A percentile compares a stretch with the other conserved stretches of the same genome.
Conservation (phyloP, 2,888 invertebrate species). For the Oxyteleia sp. region DNA sequence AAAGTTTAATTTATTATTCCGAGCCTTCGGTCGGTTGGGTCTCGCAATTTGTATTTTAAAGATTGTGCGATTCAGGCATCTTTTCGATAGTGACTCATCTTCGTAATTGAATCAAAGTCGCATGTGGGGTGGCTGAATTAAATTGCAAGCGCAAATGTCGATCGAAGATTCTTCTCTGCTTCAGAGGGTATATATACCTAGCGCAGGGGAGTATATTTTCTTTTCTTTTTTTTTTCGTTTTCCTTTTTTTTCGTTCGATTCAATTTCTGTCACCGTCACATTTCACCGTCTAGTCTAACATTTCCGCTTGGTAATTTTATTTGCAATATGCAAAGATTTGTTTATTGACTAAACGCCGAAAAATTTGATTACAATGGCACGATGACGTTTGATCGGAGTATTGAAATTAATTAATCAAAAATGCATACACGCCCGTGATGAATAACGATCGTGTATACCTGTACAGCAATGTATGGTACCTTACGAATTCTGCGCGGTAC, state of each 20-base stretch:
- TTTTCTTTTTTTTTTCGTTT: too few species aligned
- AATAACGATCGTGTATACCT: slow-evolving; percentile 3
- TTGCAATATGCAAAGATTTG: slow-evolving; percentile 47
- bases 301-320: slow-evolving; percentile 49
- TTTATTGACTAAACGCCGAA: slow-evolving; percentile 27
- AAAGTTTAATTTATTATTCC: slow-evolving; percentile 25
- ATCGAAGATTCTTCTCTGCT: slow-evolving; percentile 83
- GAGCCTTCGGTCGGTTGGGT: slow-evolving; percentile 16
- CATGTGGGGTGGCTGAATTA: slow-evolving; percentile 84
- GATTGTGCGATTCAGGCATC: slow-evolving; percentile 68
- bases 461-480: slow-evolving; percentile 29
- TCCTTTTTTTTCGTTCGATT: slow-evolving; percentile 41
- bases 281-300: slow-evolving; percentile 42
- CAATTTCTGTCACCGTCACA: slow-evolving; percentile 47
- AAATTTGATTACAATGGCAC: slow-evolving; percentile 1
- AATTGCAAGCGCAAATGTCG: slow-evolving; percentile 87
- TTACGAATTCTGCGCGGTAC: slow-evolving; percentile 82
- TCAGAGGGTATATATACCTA: slow-evolving; percentile 77
- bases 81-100: slow-evolving; percentile 83
- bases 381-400: slow-evolving; percentile 20
- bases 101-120: slow-evolving; percentile 85
- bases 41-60: slow-evolving; percentile 57
- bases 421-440: background rate
- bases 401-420: slow-evolving; percentile 12
- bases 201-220: slow-evolving; percentile 63